These are phyloP conservation scores for Cataglyphis albicans DNA, from an alignment of 2,888 invertebrate species.

Conservation along the genomic window DNA sequence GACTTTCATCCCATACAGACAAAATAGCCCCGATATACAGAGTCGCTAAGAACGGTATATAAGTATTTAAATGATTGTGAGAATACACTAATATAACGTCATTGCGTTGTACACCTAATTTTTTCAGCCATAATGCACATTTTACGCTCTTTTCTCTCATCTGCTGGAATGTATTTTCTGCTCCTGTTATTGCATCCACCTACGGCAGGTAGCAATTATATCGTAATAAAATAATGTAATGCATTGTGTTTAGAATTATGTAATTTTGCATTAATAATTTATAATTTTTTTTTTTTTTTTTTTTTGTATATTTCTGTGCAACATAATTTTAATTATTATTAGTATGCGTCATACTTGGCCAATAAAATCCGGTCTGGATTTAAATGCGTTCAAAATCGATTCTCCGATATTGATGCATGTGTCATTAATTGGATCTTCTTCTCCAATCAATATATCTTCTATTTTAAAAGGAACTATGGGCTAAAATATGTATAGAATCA, in stretches of 20 bases:
- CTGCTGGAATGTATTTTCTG: constrained; percentile 67
- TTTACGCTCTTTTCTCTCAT: constrained; percentile 75
- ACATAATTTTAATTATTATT: neutral
- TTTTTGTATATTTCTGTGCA: neutral
- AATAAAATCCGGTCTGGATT: constrained; percentile 5
- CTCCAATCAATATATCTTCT: constrained; percentile 1
- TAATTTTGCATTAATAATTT: neutral
- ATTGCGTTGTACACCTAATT: constrained; percentile 66
- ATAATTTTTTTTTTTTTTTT: neutral
- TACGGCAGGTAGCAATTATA: constrained; percentile 32
- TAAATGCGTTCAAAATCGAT: neutral
- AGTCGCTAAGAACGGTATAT: constrained; percentile 74
- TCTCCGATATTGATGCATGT: neutral
- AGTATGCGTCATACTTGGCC: constrained; percentile 21
- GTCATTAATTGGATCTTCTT: neutral
- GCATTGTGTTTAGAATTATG: neutral
- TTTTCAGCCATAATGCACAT: constrained; percentile 78
- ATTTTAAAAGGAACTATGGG: neutral
- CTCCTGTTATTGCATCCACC: constrained; percentile 73
- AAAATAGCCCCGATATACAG: constrained; percentile 74
- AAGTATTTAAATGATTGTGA: constrained; percentile 73
- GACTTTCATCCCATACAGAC: constrained; percentile 76
- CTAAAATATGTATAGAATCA: neutral
- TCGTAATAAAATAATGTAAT: neutral
- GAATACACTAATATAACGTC: constrained; percentile 76